These are phyloP conservation scores for Epistrophe eligans DNA, from an alignment of 2,888 invertebrate genomes.

Conservation along the genomic window DNA sequence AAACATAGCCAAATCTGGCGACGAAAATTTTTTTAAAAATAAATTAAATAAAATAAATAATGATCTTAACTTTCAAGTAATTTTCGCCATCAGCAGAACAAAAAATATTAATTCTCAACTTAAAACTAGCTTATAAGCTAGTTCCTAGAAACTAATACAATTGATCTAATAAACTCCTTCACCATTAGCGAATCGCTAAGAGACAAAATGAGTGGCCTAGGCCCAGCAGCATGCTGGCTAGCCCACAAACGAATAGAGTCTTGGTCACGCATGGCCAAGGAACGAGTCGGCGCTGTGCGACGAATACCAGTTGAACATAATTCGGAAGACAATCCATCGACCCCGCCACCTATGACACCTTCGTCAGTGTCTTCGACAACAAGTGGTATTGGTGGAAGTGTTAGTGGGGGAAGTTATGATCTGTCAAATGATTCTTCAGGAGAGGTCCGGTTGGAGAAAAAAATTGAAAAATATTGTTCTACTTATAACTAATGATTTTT, in stretches of 20 bases:
- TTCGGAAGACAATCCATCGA: slow-evolving; percentile 81
- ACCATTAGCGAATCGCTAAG: slow-evolving; percentile 75
- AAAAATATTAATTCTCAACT: not conserved
- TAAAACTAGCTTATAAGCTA: slow-evolving; percentile 14
- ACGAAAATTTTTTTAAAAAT: not conserved
- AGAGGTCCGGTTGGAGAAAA: slow-evolving; percentile 79
- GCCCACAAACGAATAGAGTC: slow-evolving; percentile 91
- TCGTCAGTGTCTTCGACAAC: slow-evolving; percentile 83
- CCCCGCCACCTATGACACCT: slow-evolving; percentile 83
- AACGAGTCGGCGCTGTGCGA: slow-evolving; percentile 85
- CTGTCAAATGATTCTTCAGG: slow-evolving; percentile 82
- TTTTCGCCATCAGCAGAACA: not conserved
- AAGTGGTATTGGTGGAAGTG: slow-evolving; percentile 83
- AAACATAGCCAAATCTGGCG: not conserved
- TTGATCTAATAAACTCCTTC: slow-evolving; percentile 51
- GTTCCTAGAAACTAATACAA: slow-evolving; percentile 19
- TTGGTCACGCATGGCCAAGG: slow-evolving; percentile 90
- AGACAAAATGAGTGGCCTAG: slow-evolving; percentile 87
- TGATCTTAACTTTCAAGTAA: not conserved
- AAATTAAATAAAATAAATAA: not conserved
- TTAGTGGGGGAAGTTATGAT: slow-evolving; percentile 82
- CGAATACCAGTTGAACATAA: slow-evolving; percentile 82
- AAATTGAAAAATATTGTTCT: not conserved
- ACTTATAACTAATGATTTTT: not conserved
- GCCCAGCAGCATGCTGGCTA: slow-evolving; percentile 91